Percentiles rank a stretch among this genome's conserved stretches.
phyloP scores from a whole-genome alignment of 2,888 invertebrate species.

The Autographa pulchrina region DNA sequence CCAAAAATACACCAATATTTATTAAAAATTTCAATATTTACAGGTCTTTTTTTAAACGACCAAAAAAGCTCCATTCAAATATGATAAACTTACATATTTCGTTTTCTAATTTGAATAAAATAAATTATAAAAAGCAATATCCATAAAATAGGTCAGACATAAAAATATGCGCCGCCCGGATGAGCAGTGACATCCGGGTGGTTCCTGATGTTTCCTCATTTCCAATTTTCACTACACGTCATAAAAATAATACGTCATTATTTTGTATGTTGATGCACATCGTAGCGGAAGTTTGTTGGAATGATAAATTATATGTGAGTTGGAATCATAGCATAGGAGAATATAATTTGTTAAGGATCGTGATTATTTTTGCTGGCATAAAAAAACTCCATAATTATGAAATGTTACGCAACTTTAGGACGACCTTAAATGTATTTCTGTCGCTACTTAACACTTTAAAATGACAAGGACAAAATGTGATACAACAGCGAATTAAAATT shows the following conservation, averaged over 20 bases:
- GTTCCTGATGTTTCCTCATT: constrained; percentile 26
- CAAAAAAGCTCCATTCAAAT: background rate
- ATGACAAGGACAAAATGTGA: too few relatives aligned
- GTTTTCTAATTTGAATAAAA: background rate
- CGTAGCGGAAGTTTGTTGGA: background rate
- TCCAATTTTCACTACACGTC: constrained; percentile 31
- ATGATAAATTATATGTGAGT: too few relatives aligned
- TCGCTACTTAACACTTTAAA: too few relatives aligned
- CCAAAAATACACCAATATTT: background rate
- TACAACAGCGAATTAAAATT: too few relatives aligned
- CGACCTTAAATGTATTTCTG: too few relatives aligned
- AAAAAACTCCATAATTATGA: too few relatives aligned
- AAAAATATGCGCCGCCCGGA: constrained; percentile 45
- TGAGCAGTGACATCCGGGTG: constrained; percentile 40
- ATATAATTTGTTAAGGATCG: too few relatives aligned
- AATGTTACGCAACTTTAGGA: too few relatives aligned
- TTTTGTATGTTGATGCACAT: constrained; percentile 6
- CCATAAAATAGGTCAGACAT: constrained; percentile 47
- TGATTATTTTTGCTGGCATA: too few relatives aligned
- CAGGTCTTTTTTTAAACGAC: background rate
- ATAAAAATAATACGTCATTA: constrained; percentile 29
- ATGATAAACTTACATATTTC: background rate
- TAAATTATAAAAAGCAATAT: constrained; percentile 41
- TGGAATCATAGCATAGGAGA: too few relatives aligned
- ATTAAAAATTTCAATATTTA: background rate